These are phyloP conservation scores for Lutjanus argentimaculatus DNA, from an alignment of 2,797 vertebrate genomes.

Conservation along the genomic window DNA sequence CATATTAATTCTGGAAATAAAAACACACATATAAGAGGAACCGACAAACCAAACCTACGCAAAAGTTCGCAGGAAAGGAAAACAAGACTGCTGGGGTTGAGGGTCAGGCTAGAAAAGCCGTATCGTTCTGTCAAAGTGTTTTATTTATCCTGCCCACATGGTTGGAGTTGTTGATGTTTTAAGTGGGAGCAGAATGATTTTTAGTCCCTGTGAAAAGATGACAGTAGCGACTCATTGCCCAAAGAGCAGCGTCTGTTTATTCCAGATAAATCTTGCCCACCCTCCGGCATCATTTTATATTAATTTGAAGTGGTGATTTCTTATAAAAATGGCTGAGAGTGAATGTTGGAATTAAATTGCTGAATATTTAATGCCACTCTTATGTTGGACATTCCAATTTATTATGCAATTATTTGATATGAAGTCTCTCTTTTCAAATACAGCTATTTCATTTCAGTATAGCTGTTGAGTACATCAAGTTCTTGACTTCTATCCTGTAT, in stretches of 20 bases:
- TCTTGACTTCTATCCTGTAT: slow-evolving; percentile 22
- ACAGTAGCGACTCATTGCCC: slow-evolving; percentile 63
- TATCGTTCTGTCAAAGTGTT: slow-evolving; percentile 52
- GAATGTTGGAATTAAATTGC: slow-evolving; percentile 64
- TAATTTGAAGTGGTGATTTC: slow-evolving; percentile 71
- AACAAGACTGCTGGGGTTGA: slow-evolving; percentile 47
- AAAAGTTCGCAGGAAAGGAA: slow-evolving; percentile 48
- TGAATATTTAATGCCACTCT: slow-evolving; percentile 70
- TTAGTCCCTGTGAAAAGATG: slow-evolving; percentile 63
- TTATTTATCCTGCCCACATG: slow-evolving; percentile 64
- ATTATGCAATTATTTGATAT: slow-evolving; percentile 70
- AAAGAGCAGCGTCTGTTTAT: slow-evolving; percentile 78
- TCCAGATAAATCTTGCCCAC: slow-evolving; percentile 79
- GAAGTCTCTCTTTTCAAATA: slow-evolving; percentile 52
- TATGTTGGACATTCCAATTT: slow-evolving; percentile 69
- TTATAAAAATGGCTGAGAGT: slow-evolving; percentile 23
- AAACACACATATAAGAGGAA: slow-evolving; percentile 40
- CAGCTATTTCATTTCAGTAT: slow-evolving; percentile 43
- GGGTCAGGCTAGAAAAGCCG: slow-evolving; percentile 55
- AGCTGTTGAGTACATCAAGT: slow-evolving; percentile 18
- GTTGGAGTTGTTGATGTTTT: slow-evolving; percentile 63
- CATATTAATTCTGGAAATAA: slow-evolving; percentile 38
- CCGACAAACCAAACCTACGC: slow-evolving; percentile 50
- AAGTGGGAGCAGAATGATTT: slow-evolving; percentile 67
- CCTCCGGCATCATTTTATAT: slow-evolving; percentile 73